Evolutionary conservation across 2,888 invertebrate species (phyloP), one percentile per base, ranked within the genome.

Genomic region (Diogma glabrata): DNA sequence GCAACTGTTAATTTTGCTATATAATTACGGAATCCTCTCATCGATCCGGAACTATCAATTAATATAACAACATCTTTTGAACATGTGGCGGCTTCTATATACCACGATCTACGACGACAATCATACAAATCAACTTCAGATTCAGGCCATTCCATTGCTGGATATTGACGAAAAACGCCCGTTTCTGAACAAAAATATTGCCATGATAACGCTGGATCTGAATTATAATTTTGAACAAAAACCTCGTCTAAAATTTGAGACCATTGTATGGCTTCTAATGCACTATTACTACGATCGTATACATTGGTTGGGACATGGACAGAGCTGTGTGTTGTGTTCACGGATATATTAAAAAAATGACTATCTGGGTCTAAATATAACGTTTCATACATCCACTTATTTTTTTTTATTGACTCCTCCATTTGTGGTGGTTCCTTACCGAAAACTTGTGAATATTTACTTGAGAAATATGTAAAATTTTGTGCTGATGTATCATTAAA

Each of bases 41-140:
- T 99, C 17, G 95, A 96, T 16, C 99, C 99, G 47, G 95, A 94
- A 52, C 84, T 82, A 66, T 99, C 99, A 55, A 99, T 76, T 51
- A 99, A 74, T 53, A 99, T 93, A 23, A 99, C 81, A 59, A 99
- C 85, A 64, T 97, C 96, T 72, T 99, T 99, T 8, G 96, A 93
- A 61, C 94, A 94, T 0, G 96, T 94, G 1, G 97, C 93, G 0
- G 96, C 96, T 72, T 95, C 91, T 57, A 97, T 93, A 67, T 93
- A 99, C 95, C 95, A 96, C 38, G 90, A 88, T 52, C 87, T 77
- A 43, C 88, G 84, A 50, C 96, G 79, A 62, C 93, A 95, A 67
- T 99, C 97, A 68, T 91, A 97, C 2, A 86, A 78, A 65, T 94
- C 93, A 6, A 74, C 72, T 53, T 67, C 63, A 55, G 75, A 72